Conservation (phyloP, 2,888 invertebrate genomes). For the Heterodera filipjevi region DNA sequence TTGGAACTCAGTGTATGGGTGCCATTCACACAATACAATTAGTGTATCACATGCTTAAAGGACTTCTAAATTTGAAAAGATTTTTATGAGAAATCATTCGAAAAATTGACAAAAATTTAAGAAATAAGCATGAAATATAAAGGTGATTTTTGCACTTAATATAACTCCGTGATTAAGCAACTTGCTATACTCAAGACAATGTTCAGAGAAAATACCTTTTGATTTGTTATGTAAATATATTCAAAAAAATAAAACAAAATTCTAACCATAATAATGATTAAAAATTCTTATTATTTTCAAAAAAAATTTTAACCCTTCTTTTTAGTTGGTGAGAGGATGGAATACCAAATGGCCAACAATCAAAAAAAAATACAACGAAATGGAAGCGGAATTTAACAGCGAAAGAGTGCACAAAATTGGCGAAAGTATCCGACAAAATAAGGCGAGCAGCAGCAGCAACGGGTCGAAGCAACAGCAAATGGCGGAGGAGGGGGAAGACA, state of each 20-base stretch:
- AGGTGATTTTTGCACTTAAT: too few species aligned
- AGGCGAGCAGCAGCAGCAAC: neutral
- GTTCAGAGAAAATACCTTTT: too few species aligned
- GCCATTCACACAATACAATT: neutral
- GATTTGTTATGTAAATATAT: too few species aligned
- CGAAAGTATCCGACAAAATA: neutral
- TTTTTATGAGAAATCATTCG: neutral
- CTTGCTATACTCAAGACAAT: too few species aligned
- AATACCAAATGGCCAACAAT: neutral
- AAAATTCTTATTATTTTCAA: too few species aligned
- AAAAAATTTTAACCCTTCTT: neutral
- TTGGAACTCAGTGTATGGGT: neutral
- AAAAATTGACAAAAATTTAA: too few species aligned
- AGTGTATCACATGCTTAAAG: too few species aligned
- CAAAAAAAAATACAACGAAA: neutral
- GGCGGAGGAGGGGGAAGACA: neutral
- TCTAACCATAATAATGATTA: too few species aligned
- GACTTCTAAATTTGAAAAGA: too few species aligned
- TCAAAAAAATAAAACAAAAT: too few species aligned
- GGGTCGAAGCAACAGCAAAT: neutral
- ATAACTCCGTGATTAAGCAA: too few species aligned
- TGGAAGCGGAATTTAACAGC: neutral
- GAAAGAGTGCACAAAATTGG: neutral
- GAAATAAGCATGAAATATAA: too few species aligned
- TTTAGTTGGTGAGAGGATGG: neutral